Base-by-base conservation (phyloP, 2,797 vertebrate genomes). In the Paedocypris micromegethes region DNA sequence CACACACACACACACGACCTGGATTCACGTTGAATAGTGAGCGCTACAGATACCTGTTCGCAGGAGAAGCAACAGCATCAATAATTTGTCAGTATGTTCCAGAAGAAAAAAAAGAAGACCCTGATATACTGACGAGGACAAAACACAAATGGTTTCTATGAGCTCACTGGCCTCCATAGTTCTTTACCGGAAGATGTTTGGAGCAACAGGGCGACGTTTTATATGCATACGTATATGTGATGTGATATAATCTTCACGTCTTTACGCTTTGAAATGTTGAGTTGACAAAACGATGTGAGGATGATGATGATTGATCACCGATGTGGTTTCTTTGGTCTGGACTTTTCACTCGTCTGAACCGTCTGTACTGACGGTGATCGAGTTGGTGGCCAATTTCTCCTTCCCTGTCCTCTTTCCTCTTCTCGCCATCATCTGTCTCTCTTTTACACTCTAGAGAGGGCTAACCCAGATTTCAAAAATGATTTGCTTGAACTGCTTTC, bases 401-500 rank as follows among this genome's bases (percentile, higher is more conserved):
- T 67, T 57, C 70, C 72, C 70, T 80, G 77, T 76, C 80, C 79
- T 81, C 78, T 74, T 79, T 79, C 73, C 75, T 70, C 68, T 72
- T 58, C 62, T 76, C 71, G 70, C 61, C 68, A 78, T 68, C 66
- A 74, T 74, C 78, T 80, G 74, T 80, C 84, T 81, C 80, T 82
- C 80, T 84, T 78, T 79, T 75, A 80, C 80, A 86, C 90, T 90
- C 88, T 78, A 82, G 88, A 88, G 88, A 90, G 86, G 85, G 84
- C 82, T 90, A 91, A 91, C 90, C 90, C 87, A 91, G 90, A 88
- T 91, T 90, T 90, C 72, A 83, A 88, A 78, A 90, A 89, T 88
- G 88, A 90, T 86, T 84, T 76, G 82, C 83, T 23, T 23, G 23
- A 23, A 23, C 23, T 76, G 82, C 86, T 76, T 64, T 60, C 66